These are phyloP conservation scores for Helicoverpa armigera DNA, from an alignment of 1,140 invertebrate genomes.

Conservation along the genomic window DNA sequence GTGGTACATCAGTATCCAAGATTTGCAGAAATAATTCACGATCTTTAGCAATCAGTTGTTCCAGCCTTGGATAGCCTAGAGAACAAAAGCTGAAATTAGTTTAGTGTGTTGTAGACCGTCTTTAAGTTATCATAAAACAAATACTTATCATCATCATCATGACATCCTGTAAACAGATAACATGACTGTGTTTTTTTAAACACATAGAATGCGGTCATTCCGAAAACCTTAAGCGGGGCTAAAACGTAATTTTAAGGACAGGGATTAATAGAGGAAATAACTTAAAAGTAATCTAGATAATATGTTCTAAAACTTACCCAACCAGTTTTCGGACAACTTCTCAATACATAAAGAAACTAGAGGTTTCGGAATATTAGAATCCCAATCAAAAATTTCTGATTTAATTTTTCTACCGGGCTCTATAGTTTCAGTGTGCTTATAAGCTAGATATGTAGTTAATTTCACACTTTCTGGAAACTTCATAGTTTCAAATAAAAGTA, in stretches of 20 bases:
- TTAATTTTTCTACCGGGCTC: slow-evolving; percentile 71
- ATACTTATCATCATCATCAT: background rate
- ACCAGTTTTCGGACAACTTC: slow-evolving; percentile 80
- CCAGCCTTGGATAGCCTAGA: slow-evolving; percentile 71
- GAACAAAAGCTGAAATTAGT: slow-evolving; percentile 28
- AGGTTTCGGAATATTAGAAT: slow-evolving; percentile 73
- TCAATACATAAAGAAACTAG: slow-evolving; percentile 78
- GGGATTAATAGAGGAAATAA: background rate
- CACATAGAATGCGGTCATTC: background rate
- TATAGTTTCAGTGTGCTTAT: slow-evolving; percentile 65
- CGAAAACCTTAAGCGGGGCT: too few relatives aligned
- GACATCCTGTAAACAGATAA: background rate
- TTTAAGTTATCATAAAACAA: background rate
- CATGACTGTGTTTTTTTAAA: too few relatives aligned
- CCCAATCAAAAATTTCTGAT: slow-evolving; percentile 80
- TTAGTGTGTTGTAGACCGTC: background rate
- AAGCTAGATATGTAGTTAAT: slow-evolving; percentile 74
- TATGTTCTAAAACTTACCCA: slow-evolving; percentile 64
- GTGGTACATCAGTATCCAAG: slow-evolving; percentile 78
- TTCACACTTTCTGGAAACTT: slow-evolving; percentile 72
- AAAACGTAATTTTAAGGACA: background rate
- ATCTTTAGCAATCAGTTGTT: slow-evolving; percentile 79
- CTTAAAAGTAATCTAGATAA: slow-evolving; percentile 8
- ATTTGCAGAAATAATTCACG: slow-evolving; percentile 81
- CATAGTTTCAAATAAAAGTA: slow-evolving; percentile 55